phyloP scores from a whole-genome alignment of 2,113 vertebrate genomes.

The human (Homo sapiens) region GRCh38 chrX:132818501-132819000 shows the following conservation, averaged over 20 bases:
- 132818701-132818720: not conserved
- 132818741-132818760: slow-evolving; percentile 32
- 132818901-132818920: slow-evolving; percentile 36
- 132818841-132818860: slow-evolving; percentile 60
- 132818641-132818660: slow-evolving; percentile 46
- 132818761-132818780: slow-evolving; percentile 72
- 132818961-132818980: slow-evolving; percentile 68
- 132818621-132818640: slow-evolving; percentile 45
- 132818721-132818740: slow-evolving; percentile 25
- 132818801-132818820: slow-evolving; percentile 59
- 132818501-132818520: not conserved
- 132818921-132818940: slow-evolving; percentile 73
- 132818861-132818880: slow-evolving; percentile 31
- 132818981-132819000: slow-evolving; percentile 73
- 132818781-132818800: slow-evolving; percentile 47
- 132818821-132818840: slow-evolving; percentile 55
- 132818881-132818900: slow-evolving; percentile 79
- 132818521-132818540: slow-evolving; percentile 13
- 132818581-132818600: slow-evolving; percentile 33
- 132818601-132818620: not conserved
- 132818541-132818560: not conserved
- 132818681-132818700: slow-evolving; percentile 64
- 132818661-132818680: not conserved
- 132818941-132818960: slow-evolving; percentile 72
- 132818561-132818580: slow-evolving; percentile 37